phyloP scores from a whole-genome alignment of 2,797 vertebrate genomes.

The Margarornis squamiger region DNA sequence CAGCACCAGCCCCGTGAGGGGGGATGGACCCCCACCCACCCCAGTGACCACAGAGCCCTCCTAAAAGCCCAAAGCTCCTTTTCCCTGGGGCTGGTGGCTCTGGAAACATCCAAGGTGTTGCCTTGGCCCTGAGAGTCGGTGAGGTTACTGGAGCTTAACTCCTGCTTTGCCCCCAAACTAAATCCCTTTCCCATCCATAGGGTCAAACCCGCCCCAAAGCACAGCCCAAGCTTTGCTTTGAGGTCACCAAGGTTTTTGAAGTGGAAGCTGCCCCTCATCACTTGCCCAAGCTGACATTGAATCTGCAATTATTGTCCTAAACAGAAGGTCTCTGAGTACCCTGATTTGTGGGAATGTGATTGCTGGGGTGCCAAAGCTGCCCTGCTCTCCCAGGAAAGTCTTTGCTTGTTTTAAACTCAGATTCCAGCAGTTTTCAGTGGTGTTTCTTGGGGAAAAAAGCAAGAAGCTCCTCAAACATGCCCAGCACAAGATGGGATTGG shows the following conservation, averaged over 20 bases:
- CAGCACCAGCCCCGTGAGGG: accelerated
- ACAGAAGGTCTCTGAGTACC: background rate
- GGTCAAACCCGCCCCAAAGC: background rate
- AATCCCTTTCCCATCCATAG: background rate
- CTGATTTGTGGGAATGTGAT: background rate
- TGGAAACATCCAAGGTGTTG: background rate
- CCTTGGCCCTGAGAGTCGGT: no score
- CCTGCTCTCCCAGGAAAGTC: background rate
- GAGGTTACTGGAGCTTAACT: background rate
- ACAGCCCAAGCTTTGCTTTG: background rate
- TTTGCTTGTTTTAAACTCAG: background rate
- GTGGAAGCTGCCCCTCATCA: background rate
- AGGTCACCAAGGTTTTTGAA: background rate
- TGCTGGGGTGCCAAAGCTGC: background rate
- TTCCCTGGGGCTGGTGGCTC: no score
- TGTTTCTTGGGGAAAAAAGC: background rate
- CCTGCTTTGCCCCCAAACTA: background rate
- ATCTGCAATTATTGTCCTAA: background rate
- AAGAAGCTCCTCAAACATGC: background rate
- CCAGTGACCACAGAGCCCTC: background rate
- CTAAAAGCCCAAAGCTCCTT: background rate
- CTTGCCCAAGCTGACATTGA: background rate
- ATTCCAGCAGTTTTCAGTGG: background rate
- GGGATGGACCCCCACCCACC: background rate
- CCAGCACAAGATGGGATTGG: background rate